Conservation (phyloP, 1,140 invertebrate species). For the Drosophila funebris region DNA sequence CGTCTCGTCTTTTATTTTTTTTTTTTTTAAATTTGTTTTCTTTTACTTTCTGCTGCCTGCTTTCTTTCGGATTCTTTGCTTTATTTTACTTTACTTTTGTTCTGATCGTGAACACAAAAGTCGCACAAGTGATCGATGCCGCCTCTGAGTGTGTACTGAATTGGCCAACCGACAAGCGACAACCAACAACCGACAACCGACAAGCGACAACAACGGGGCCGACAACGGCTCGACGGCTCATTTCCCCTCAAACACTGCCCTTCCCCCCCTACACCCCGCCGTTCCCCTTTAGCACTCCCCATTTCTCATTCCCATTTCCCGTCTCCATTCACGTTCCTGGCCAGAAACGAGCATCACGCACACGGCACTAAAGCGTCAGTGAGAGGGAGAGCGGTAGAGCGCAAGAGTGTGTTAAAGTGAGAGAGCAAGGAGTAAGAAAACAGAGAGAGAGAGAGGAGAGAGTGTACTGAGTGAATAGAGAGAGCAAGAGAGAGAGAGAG, state of each 20-base stretch:
- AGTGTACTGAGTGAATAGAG: background rate
- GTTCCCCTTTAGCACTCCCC: background rate
- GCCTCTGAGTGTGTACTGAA: conserved; percentile 83
- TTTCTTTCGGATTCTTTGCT: conserved; percentile 17
- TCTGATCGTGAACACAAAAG: conserved; percentile 50
- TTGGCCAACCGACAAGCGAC: conserved; percentile 34
- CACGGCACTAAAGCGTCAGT: conserved; percentile 59
- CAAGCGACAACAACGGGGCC: conserved; percentile 1
- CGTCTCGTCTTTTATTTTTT: conserved; percentile 28
- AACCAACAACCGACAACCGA: conserved; percentile 6
- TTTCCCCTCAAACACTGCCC: no score
- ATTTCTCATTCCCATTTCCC: conserved; percentile 18
- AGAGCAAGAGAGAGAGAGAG: conserved; percentile 1
- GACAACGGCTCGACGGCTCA: conserved; percentile 14
- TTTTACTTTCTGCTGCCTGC: conserved; percentile 7
- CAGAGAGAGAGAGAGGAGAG: background rate
- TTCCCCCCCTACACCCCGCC: background rate
- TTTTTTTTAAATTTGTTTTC: conserved; percentile 3
- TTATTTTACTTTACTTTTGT: conserved; percentile 12
- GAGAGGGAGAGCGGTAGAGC: background rate
- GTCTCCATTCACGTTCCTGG: background rate
- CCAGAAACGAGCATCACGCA: conserved; percentile 61
- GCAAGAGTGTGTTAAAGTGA: background rate
- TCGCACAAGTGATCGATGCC: conserved; percentile 81
- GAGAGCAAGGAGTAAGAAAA: background rate